Conservation (phyloP, 2,113 vertebrate species). For the Oenanthe melanoleuca region DNA sequence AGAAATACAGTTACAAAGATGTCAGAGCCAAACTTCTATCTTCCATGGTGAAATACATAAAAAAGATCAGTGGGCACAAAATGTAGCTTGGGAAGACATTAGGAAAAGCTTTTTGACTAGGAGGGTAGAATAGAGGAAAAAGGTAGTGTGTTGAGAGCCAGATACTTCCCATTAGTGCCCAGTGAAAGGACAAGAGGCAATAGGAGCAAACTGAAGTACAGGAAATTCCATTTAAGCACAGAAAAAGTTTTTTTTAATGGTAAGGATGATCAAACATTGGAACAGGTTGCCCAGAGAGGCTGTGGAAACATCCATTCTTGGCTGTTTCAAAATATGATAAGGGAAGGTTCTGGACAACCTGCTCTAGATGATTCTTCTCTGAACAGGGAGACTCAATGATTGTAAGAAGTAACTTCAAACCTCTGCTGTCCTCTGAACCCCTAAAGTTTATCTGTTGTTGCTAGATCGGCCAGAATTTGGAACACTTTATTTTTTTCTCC, state of each 20-base stretch:
- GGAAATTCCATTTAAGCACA: background rate
- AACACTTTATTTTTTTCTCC: rapidly evolving
- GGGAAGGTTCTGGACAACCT: background rate
- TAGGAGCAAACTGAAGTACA: background rate
- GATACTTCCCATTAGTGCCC: background rate
- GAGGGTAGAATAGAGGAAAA: background rate
- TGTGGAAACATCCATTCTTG: background rate
- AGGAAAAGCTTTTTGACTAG: background rate
- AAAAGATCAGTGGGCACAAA: background rate
- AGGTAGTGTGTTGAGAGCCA: background rate
- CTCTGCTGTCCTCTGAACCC: background rate
- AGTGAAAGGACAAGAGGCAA: background rate
- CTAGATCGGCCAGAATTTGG: background rate
- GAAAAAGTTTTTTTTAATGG: background rate
- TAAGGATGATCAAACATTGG: background rate
- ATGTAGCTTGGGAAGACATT: background rate
- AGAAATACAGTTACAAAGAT: background rate
- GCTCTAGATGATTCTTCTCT: background rate
- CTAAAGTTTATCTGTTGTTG: background rate
- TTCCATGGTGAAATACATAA: background rate
- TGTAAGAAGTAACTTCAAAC: background rate
- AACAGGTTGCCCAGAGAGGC: background rate
- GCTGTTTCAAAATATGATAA: background rate
- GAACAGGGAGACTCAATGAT: background rate
- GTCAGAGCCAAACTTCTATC: background rate